A percentile compares a stretch with the other conserved stretches of the same genome.
phyloP scores from a whole-genome alignment of 2,888 invertebrate species.

The Osmoderma eremita region DNA sequence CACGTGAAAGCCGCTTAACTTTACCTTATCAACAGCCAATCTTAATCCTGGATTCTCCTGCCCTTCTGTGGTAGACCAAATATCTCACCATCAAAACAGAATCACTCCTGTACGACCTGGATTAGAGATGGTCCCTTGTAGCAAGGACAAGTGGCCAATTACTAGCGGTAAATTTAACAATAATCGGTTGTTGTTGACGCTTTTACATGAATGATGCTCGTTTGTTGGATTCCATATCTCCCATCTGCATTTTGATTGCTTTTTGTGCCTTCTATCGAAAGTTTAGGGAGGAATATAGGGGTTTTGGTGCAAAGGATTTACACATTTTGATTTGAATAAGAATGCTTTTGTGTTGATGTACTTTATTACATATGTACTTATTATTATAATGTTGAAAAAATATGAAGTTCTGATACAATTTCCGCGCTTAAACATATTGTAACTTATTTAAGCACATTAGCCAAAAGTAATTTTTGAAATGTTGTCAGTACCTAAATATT shows the following conservation, averaged over 20 bases:
- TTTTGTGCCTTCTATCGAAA: not conserved
- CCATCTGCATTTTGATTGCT: slow-evolving; percentile 32
- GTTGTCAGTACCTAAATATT: too few relatives aligned
- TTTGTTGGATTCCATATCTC: slow-evolving; percentile 32
- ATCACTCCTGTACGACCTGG: not conserved
- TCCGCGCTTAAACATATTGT: too few relatives aligned
- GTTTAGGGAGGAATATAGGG: too few relatives aligned
- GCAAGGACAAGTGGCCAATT: slow-evolving; percentile 41
- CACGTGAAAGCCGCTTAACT: slow-evolving; percentile 34
- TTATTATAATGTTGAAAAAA: too few relatives aligned
- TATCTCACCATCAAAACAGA: not conserved
- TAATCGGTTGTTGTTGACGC: slow-evolving; percentile 39
- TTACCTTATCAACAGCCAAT: slow-evolving; percentile 28
- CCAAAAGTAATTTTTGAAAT: too few relatives aligned
- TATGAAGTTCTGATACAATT: too few relatives aligned
- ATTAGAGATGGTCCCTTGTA: slow-evolving; percentile 18
- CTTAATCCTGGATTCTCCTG: slow-evolving; percentile 36
- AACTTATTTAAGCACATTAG: too few relatives aligned
- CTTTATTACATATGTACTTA: too few relatives aligned
- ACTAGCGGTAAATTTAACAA: slow-evolving; percentile 33
- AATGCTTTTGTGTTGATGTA: too few relatives aligned
- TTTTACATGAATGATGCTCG: slow-evolving; percentile 39
- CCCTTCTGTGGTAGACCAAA: slow-evolving; percentile 7
- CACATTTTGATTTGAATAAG: too few relatives aligned
- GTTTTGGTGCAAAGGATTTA: too few relatives aligned